Conservation (phyloP, 2,797 vertebrate species). For the Momotus momota region DNA sequence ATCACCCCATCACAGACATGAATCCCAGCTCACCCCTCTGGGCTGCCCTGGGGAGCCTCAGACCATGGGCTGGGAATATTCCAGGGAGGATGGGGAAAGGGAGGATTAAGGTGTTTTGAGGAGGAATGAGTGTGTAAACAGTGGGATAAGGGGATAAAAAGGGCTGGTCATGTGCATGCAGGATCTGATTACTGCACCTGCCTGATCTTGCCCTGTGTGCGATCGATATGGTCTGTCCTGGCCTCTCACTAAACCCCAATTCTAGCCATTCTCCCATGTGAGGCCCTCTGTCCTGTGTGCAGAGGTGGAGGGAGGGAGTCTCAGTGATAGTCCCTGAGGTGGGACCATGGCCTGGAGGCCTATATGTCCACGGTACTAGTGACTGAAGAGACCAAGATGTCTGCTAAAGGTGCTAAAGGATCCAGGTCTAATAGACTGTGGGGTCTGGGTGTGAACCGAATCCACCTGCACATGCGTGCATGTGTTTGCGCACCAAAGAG, state of each 20-base stretch:
- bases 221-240: not conserved
- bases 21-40: fast-evolving
- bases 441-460: not conserved
- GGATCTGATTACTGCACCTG: not conserved
- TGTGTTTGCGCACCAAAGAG: not conserved
- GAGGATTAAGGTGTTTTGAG: not conserved
- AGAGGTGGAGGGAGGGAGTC: not conserved
- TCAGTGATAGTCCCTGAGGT: not conserved
- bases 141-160: not conserved
- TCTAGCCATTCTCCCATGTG: not conserved
- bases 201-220: not conserved
- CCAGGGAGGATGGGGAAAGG: not conserved
- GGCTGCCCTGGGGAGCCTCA: not conserved
- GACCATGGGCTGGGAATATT: not conserved
- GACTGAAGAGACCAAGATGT: not conserved
- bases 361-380: fast-evolving
- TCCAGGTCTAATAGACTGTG: not conserved
- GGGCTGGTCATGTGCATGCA: not conserved
- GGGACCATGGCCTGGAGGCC: no score
- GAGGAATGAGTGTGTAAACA: not conserved
- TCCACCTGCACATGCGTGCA: not conserved
- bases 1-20: fast-evolving
- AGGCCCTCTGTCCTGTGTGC: not conserved
- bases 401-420: not conserved
- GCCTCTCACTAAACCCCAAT: not conserved